Evolutionary conservation across 2,797 vertebrate genomes (phyloP), one percentile per base, ranked within the genome.

Genomic region (Carapus acus): DNA sequence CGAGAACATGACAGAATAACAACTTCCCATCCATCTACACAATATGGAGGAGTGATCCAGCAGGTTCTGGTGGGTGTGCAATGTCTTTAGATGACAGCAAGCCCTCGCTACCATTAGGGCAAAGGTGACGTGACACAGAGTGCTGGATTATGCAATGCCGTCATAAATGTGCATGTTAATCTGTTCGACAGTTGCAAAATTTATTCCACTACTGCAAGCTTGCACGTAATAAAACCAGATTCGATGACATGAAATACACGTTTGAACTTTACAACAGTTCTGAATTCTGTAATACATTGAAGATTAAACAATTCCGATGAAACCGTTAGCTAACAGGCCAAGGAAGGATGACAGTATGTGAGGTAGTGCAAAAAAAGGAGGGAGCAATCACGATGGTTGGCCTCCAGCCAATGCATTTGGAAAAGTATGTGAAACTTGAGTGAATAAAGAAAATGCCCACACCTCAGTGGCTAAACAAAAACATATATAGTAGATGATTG

Each of bases 1-100:
- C 23, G 54, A 62, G 33, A 58, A 64, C 49, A 65, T 51, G 54
- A 57, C 63, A 59, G 40, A 2, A 3, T 22, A 59, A 54, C 24
- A 65, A 55, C 31, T 12, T 44, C 34, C 43, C 40, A 60, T 62
- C 16, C 43, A 40, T 52, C 42, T 43, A 61, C 47, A 65, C 47
- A 9, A 42, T 44, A 22, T 43, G 68, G 59, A 63, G 67, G 7
- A 56, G 47, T 36, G 62, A 67, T 64, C 40, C 13, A 45, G 22
- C 59, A 67, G 54, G 46, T 44, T 9, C 39, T 2, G 34, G 20
- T 43, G 27, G 8, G 41, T 42, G 29, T 45, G 8, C 46, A 14
- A 11, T 15, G 4, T 36, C 13, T 20, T 17, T 19, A 23, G 13
- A 6, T 43, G 37, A 14, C 19, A 31, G 18, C n/a, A 34, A 18